Conservation (phyloP, 2,888 invertebrate species). For the Drosophila prostipennis region DNA sequence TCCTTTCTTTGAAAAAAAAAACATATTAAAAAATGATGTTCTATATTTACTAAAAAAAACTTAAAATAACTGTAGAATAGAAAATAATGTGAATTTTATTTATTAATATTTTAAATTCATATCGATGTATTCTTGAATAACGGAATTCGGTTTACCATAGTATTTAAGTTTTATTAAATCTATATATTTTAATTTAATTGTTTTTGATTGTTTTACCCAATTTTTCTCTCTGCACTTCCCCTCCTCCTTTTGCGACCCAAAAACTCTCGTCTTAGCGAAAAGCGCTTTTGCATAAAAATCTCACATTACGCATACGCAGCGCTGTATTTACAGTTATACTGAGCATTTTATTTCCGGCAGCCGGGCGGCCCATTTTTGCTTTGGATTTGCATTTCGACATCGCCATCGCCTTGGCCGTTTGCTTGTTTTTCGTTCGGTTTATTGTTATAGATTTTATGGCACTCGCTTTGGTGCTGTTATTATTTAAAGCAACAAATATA, state of each 20-base stretch:
- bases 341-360: slow-evolving; percentile 72
- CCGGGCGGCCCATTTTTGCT: slow-evolving; percentile 53
- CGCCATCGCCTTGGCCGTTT: slow-evolving; percentile 42
- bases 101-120: too few species aligned
- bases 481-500: slow-evolving; percentile 76
- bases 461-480: slow-evolving; percentile 50
- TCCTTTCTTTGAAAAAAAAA: too few species aligned
- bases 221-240: slow-evolving; percentile 7
- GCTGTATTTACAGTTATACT: slow-evolving; percentile 76
- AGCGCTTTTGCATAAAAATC: slow-evolving; percentile 76
- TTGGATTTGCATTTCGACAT: slow-evolving; percentile 51
- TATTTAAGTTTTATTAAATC: too few species aligned
- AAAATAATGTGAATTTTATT: too few species aligned
- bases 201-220: too few species aligned
- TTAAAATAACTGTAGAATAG: too few species aligned
- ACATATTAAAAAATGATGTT: too few species aligned
- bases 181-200: too few species aligned
- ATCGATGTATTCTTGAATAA: too few species aligned
- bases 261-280: slow-evolving; percentile 43
- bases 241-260: slow-evolving; percentile 10
- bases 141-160: too few species aligned
- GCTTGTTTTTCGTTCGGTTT: slow-evolving; percentile 54
- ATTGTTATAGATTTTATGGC: slow-evolving; percentile 75
- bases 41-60: too few species aligned
- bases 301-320: slow-evolving; percentile 78